Conservation (phyloP, 92 coral and sea anemone genomes). For the Epizoanthus stellaris region DNA sequence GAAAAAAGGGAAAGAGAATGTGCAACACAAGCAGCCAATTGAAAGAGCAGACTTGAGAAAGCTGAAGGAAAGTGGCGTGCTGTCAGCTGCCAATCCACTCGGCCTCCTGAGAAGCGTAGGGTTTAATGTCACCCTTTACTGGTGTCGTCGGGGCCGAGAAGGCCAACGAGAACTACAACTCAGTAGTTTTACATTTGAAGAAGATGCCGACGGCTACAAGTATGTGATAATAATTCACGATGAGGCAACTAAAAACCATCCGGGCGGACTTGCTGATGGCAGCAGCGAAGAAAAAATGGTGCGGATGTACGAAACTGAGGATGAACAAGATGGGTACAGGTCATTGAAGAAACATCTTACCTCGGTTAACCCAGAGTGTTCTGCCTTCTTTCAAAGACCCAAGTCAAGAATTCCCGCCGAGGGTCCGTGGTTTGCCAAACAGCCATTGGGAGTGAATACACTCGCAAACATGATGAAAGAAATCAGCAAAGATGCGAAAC, state of each 20-base stretch:
- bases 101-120: conserved; percentile 60
- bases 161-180: conserved; percentile 59
- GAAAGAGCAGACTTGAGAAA: conserved; percentile 29
- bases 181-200: conserved; percentile 46
- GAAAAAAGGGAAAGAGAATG: too few species aligned
- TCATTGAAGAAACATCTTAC: conserved; percentile 21
- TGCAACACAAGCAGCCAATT: too few species aligned
- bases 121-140: conserved; percentile 48
- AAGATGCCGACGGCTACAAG: conserved; percentile 45
- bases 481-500: too few species aligned
- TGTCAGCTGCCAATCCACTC: conserved; percentile 40
- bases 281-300: conserved; percentile 46
- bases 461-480: too few species aligned
- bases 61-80: conserved; percentile 52
- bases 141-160: conserved; percentile 66
- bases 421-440: conserved; percentile 21
- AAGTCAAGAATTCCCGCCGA: background rate
- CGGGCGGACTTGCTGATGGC: conserved; percentile 55
- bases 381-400: conserved; percentile 41
- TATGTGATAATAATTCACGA: conserved; percentile 61
- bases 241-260: conserved; percentile 61
- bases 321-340: conserved; percentile 7
- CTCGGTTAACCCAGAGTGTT: conserved; percentile 28
- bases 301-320: conserved; percentile 43
- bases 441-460: too few species aligned